Conservation (phyloP, 2,888 invertebrate genomes). For the Diarsia rubi region DNA sequence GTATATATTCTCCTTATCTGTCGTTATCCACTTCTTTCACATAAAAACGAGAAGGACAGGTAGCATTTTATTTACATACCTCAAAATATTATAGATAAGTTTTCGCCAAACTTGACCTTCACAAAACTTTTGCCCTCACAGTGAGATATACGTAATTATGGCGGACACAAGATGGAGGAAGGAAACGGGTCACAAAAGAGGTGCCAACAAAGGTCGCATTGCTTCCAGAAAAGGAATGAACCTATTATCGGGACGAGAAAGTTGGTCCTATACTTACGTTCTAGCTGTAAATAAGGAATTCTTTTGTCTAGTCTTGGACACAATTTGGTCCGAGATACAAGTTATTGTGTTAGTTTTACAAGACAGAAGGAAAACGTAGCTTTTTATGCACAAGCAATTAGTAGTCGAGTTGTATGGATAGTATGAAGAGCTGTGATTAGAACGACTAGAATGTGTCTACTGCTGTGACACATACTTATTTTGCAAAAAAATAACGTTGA, state of each 20-base stretch:
- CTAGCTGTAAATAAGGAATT: conserved; percentile 37
- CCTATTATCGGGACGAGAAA: conserved; percentile 41
- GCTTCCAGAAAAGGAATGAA: conserved; percentile 36
- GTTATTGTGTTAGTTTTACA: conserved; percentile 12
- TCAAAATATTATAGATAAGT: neutral
- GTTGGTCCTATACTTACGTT: conserved; percentile 22
- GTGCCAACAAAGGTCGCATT: conserved; percentile 50
- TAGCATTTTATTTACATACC: neutral
- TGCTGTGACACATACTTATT: neutral
- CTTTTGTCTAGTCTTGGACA: conserved; percentile 19
- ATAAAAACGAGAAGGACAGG: neutral
- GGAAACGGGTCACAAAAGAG: conserved; percentile 51
- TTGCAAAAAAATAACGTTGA: neutral
- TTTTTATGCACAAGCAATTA: neutral
- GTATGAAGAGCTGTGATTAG: neutral
- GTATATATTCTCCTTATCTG: neutral
- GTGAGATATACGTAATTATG: conserved; percentile 43
- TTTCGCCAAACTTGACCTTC: conserved; percentile 18
- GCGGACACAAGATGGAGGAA: conserved; percentile 50
- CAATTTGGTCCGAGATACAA: neutral
- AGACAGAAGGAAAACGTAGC: neutral
- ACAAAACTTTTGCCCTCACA: conserved; percentile 23
- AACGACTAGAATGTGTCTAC: neutral
- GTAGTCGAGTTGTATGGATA: too few relatives aligned
- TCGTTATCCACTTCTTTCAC: neutral